Conservation (phyloP, 2,888 invertebrate genomes). For the Shargacucullia verbasci region DNA sequence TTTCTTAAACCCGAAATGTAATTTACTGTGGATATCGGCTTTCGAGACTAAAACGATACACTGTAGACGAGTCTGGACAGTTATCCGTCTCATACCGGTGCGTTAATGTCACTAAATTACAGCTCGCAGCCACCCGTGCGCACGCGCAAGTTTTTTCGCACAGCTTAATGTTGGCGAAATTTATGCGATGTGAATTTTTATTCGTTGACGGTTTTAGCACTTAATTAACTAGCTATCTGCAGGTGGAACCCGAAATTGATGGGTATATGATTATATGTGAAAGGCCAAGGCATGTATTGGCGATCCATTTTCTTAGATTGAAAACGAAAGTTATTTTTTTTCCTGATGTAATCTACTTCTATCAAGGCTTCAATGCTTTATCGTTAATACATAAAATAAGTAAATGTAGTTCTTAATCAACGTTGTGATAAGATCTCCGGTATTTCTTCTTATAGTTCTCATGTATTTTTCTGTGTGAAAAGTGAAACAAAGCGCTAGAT, state of each 20-base stretch:
- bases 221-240: constrained; percentile 42
- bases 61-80: constrained; percentile 19
- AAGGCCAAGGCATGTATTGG: constrained; percentile 29
- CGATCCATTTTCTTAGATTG: constrained; percentile 11
- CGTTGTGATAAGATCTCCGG: constrained; percentile 16
- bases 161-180: constrained; percentile 40
- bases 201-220: constrained; percentile 28
- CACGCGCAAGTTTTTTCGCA: constrained; percentile 39
- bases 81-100: constrained; percentile 46
- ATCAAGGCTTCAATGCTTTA: background rate
- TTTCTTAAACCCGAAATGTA: no score
- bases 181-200: constrained; percentile 36
- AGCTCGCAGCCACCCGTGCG: constrained; percentile 38
- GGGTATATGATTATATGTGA: constrained; percentile 22
- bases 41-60: constrained; percentile 2
- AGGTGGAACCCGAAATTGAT: constrained; percentile 38
- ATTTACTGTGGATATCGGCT: background rate
- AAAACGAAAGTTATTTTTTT: background rate
- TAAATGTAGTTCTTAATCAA: constrained; percentile 10
- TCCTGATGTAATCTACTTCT: no score
- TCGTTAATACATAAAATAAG: background rate
- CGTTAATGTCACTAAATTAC: constrained; percentile 63
- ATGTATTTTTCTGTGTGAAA: constrained; percentile 34
- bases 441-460: no score
- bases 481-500: constrained; percentile 42